A percentile compares a stretch with the other conserved stretches of the same genome.
These are phyloP conservation scores for Nomada lathburiana DNA, from an alignment of 2,888 invertebrate genomes.

Conservation along the genomic window DNA sequence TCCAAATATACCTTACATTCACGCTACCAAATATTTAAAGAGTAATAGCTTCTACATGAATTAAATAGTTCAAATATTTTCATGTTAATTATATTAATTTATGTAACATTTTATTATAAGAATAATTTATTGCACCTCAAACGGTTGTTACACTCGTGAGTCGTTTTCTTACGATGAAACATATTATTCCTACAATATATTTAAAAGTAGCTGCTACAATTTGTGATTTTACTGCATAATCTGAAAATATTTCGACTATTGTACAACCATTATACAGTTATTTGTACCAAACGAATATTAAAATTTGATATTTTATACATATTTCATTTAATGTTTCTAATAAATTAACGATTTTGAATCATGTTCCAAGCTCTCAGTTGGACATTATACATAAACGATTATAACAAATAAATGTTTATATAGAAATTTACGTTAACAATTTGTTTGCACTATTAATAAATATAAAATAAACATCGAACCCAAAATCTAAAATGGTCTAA, in stretches of 20 bases:
- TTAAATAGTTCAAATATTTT: background rate
- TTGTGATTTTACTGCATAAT: background rate
- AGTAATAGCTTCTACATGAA: background rate
- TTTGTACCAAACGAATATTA: background rate
- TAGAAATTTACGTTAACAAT: background rate
- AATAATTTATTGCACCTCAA: too few relatives aligned
- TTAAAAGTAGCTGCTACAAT: slow-evolving; percentile 2
- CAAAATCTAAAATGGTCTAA: background rate
- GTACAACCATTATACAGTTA: background rate
- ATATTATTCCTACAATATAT: too few relatives aligned
- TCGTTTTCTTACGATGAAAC: too few relatives aligned
- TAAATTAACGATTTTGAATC: background rate
- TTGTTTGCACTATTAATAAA: too few relatives aligned
- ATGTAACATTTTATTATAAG: background rate
- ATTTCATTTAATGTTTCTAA: background rate
- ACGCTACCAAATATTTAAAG: background rate
- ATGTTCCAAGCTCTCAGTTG: background rate
- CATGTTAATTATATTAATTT: slow-evolving; percentile 4
- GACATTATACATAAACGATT: background rate
- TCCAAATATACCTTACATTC: slow-evolving; percentile 9
- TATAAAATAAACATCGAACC: background rate
- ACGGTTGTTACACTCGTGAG: too few relatives aligned
- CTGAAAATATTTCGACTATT: background rate
- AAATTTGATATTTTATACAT: slow-evolving; percentile 1
- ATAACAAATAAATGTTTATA: background rate